phyloP scores from a whole-genome alignment of 2,888 invertebrate species.

The Oasisia sp. region DNA sequence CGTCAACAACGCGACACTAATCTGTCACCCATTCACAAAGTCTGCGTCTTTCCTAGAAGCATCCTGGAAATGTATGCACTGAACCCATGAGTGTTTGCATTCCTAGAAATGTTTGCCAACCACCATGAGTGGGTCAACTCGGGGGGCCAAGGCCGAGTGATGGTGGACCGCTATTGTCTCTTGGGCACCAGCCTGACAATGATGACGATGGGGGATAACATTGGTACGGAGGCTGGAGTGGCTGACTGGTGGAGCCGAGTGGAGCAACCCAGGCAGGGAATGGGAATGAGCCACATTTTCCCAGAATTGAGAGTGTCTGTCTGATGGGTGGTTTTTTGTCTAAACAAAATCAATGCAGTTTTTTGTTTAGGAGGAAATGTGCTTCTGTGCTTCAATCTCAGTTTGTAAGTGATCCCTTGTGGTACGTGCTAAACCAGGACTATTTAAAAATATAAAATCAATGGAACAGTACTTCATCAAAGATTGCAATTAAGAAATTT shows the following conservation, averaged over 20 bases:
- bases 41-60: neutral
- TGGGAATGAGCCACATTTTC: neutral
- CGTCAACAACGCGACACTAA: neutral
- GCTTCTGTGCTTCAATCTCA: too few relatives aligned
- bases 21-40: constrained; percentile 17
- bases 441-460: too few relatives aligned
- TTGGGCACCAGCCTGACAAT: neutral
- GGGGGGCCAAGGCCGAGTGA: neutral
- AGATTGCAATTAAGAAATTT: too few relatives aligned
- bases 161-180: neutral
- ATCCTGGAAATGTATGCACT: neutral
- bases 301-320: neutral
- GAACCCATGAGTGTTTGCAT: neutral
- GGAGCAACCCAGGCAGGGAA: neutral
- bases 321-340: too few relatives aligned
- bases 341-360: too few relatives aligned
- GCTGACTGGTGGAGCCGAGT: neutral
- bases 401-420: too few relatives aligned
- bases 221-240: neutral
- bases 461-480: too few relatives aligned
- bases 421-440: too few relatives aligned
- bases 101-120: neutral
- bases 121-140: neutral
- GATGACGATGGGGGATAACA: neutral
- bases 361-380: too few relatives aligned